Evolutionary conservation across 2,888 invertebrate genomes (phyloP).

Genomic region (Seladonia tumulorum): DNA sequence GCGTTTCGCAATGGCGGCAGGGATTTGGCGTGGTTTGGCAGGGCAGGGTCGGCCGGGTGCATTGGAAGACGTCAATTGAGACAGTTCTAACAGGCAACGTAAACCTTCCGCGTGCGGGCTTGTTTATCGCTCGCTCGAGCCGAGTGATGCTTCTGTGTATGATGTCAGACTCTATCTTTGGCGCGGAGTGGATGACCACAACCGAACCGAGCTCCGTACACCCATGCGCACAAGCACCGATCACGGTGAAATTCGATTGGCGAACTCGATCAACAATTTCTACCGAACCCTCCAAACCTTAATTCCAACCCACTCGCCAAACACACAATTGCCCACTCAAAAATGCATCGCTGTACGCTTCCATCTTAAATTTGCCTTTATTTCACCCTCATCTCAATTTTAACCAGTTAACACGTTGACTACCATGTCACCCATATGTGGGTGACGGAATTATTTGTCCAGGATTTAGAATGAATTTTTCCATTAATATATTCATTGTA

Average conservation of each 20-base stretch:
- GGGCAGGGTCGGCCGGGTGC: slow-evolving; percentile 34
- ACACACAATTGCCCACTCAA: no score
- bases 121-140: slow-evolving; percentile 73
- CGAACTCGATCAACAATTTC: not conserved
- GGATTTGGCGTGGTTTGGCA: not conserved
- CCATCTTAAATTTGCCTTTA: no score
- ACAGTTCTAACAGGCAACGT: slow-evolving; percentile 65
- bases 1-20: not conserved
- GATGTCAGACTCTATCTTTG: slow-evolving; percentile 78
- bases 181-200: slow-evolving; percentile 75
- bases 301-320: not conserved
- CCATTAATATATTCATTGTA: no score
- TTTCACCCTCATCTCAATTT: no score
- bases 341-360: no score
- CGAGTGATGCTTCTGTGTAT: slow-evolving; percentile 73
- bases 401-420: no score
- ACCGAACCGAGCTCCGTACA: slow-evolving; percentile 32
- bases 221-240: slow-evolving; percentile 38
- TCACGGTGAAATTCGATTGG: slow-evolving; percentile 29
- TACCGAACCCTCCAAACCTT: not conserved
- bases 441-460: no score
- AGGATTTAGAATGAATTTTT: no score
- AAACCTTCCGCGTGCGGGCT: slow-evolving; percentile 68
- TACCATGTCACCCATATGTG: no score
- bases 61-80: slow-evolving; percentile 68